Conservation (phyloP, 2,797 vertebrate species). For the Sitta carolinensis region DNA sequence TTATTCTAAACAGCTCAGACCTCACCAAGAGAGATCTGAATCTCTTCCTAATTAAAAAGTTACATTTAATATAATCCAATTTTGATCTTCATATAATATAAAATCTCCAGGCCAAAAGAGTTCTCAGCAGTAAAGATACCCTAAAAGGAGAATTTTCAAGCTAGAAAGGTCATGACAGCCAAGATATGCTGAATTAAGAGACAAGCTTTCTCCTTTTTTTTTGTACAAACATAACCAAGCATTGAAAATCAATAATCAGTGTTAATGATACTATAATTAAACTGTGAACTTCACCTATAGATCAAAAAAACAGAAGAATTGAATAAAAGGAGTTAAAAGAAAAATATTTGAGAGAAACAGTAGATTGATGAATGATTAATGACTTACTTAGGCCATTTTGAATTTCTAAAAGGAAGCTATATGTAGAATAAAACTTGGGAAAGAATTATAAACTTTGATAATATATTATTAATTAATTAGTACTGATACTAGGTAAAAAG, state of each 20-base stretch:
- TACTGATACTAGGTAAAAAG: not conserved
- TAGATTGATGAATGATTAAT: not conserved
- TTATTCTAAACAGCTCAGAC: conserved; percentile 5
- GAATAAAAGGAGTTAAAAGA: conserved; percentile 19
- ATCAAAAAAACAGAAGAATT: not conserved
- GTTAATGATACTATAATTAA: conserved; percentile 33
- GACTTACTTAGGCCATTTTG: not conserved
- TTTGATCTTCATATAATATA: not conserved
- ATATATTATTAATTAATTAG: not conserved
- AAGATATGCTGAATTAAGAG: not conserved
- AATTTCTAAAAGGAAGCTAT: not conserved
- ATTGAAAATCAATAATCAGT: conserved; percentile 40
- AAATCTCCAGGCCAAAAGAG: conserved; percentile 13
- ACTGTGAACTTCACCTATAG: conserved; percentile 13
- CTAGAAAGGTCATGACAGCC: not conserved
- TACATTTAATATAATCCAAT: conserved; percentile 11
- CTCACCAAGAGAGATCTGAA: not conserved
- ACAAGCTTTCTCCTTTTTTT: not conserved
- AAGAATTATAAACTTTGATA: not conserved
- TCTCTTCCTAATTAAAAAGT: conserved; percentile 15
- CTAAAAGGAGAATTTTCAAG: not conserved
- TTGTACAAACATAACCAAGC: not conserved
- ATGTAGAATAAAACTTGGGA: not conserved
- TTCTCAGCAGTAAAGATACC: conserved; percentile 20
- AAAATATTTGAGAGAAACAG: not conserved